A percentile compares a stretch with the other conserved stretches of the same genome.
Conservation (phyloP, 2,888 invertebrate genomes). For the Ormyrus thymus region DNA sequence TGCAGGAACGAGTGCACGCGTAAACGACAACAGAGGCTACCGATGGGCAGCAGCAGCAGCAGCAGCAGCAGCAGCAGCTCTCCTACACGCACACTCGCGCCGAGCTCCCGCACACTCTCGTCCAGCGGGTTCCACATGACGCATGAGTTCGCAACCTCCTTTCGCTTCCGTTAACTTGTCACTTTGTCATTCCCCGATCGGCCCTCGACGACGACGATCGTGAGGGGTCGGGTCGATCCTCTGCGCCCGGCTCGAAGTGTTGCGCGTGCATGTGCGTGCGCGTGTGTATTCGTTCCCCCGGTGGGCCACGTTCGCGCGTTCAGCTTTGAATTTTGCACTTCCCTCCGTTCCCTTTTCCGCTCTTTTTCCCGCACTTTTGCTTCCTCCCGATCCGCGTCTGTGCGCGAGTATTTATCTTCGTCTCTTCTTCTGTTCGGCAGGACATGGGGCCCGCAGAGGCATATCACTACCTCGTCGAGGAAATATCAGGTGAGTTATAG, state of each 20-base stretch:
- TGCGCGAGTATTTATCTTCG: conserved; percentile 49
- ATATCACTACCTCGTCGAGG: conserved; percentile 68
- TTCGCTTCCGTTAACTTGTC: conserved; percentile 60
- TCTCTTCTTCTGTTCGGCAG: conserved; percentile 58
- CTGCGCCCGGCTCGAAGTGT: conserved; percentile 9
- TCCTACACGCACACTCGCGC: background rate
- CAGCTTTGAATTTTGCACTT: background rate
- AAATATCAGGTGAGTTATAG: conserved; percentile 68
- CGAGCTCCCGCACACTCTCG: conserved; percentile 1
- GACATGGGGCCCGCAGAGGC: conserved; percentile 66
- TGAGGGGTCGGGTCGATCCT: conserved; percentile 56
- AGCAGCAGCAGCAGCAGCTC: too few relatives aligned
- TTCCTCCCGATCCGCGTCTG: conserved; percentile 5
- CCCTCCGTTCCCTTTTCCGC: background rate
- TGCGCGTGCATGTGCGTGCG: background rate
- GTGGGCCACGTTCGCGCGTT: too few relatives aligned
- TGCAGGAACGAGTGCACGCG: too few relatives aligned
- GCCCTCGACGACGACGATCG: conserved; percentile 53
- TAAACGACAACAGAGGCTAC: too few relatives aligned
- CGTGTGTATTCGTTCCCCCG: background rate
- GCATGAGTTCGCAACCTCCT: conserved; percentile 59
- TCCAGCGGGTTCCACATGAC: conserved; percentile 56
- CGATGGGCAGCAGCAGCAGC: too few relatives aligned
- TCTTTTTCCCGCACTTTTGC: background rate
- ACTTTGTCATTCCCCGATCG: conserved; percentile 61